A percentile compares a stretch with the other conserved stretches of the same genome.
Conservation (phyloP, 1,140 invertebrate genomes). For the Lutraria rhynchaena region DNA sequence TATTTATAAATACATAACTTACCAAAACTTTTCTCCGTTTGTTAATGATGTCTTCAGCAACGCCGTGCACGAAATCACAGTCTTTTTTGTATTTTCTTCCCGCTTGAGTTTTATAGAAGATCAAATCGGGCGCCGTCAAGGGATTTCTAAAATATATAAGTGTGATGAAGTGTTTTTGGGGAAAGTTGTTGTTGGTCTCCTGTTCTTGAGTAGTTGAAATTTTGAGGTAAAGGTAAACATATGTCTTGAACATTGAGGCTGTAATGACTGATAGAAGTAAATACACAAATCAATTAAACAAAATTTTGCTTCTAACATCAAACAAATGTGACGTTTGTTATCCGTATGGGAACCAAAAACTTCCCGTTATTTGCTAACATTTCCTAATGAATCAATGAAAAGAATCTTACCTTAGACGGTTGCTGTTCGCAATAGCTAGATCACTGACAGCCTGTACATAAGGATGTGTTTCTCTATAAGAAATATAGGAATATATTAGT, state of each 20-base stretch:
- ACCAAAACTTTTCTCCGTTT: slow-evolving; percentile 51
- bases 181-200: neutral
- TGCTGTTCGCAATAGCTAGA: neutral
- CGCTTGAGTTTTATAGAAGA: slow-evolving; percentile 50
- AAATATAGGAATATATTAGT: neutral
- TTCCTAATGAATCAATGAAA: no score
- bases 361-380: no score
- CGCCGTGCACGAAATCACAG: slow-evolving; percentile 61
- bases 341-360: no score
- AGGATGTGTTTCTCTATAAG: slow-evolving; percentile 59
- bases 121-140: slow-evolving; percentile 36
- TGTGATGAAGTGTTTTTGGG: neutral
- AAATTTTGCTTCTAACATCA: no score
- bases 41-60: slow-evolving; percentile 62
- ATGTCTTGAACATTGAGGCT: no score
- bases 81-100: slow-evolving; percentile 52
- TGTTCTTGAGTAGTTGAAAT: no score
- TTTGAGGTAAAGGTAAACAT: no score
- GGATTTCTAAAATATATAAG: slow-evolving; percentile 47
- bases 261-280: no score
- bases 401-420: slow-evolving; percentile 30
- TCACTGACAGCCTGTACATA: slow-evolving; percentile 52
- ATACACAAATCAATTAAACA: no score
- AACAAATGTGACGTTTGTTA: no score
- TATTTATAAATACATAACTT: no score